Percentiles rank a stretch among this genome's conserved stretches.
These are phyloP conservation scores for Drosophila cognata DNA, from an alignment of 2,888 invertebrate genomes.

Conservation along the genomic window DNA sequence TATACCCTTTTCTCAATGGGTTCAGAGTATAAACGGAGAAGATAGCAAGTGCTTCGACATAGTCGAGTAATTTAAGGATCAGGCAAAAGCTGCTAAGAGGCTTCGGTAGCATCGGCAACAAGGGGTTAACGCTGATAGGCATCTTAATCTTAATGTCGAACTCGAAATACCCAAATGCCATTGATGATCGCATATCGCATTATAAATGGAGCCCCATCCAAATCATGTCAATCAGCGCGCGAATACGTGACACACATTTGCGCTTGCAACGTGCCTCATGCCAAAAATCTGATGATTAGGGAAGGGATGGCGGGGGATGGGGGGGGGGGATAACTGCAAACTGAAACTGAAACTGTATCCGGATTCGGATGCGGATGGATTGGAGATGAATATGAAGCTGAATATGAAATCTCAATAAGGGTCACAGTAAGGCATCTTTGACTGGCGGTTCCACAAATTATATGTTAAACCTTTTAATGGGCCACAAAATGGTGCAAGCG, in stretches of 20 bases:
- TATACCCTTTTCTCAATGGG: background rate
- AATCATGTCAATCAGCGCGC: conserved; percentile 75
- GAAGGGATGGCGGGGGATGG: no score
- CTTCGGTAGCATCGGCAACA: conserved; percentile 45
- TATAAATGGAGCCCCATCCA: conserved; percentile 47
- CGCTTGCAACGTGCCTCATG: conserved; percentile 19
- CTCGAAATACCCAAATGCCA: conserved; percentile 10
- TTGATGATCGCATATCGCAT: conserved; percentile 5
- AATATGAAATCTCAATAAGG: conserved; percentile 24
- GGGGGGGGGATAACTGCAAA: background rate
- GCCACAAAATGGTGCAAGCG: conserved; percentile 36
- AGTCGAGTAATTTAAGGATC: conserved; percentile 42
- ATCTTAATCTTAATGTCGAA: conserved; percentile 25
- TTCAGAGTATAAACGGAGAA: background rate
- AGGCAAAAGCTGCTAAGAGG: background rate
- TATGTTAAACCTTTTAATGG: conserved; percentile 68
- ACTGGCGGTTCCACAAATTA: conserved; percentile 61
- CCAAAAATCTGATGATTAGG: conserved; percentile 24
- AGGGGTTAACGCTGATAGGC: conserved; percentile 44
- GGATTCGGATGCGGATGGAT: conserved; percentile 1
- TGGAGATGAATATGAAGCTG: conserved; percentile 3
- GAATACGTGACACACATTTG: conserved; percentile 76
- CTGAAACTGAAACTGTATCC: background rate
- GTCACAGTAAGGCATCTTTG: conserved; percentile 58
- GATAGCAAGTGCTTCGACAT: conserved; percentile 27